A percentile compares a stretch with the other conserved stretches of the same genome.
phyloP scores from a whole-genome alignment of 2,797 vertebrate species.

The Danionella dracula region DNA sequence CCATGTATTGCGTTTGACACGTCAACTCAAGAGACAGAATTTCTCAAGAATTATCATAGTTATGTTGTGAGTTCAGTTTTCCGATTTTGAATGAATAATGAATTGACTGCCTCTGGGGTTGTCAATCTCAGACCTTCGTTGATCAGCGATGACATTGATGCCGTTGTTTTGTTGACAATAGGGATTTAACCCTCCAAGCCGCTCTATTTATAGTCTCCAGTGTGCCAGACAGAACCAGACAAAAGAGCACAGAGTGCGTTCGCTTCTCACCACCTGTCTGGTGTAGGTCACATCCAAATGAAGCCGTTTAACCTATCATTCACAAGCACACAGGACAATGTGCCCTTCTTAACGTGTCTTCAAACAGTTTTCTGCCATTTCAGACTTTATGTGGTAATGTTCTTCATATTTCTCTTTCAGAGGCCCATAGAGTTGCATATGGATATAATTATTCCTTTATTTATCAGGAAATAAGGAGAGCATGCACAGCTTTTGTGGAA shows the following conservation, averaged over 20 bases:
- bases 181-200: constrained; percentile 46
- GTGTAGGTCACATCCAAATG: constrained; percentile 12
- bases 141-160: constrained; percentile 42
- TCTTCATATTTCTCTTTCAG: too few relatives aligned
- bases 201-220: constrained; percentile 58
- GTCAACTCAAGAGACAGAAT: too few relatives aligned
- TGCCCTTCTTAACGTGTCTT: too few relatives aligned
- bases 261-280: constrained; percentile 56
- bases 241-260: constrained; percentile 38
- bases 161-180: constrained; percentile 37
- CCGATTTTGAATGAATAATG: neutral
- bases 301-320: neutral
- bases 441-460: too few relatives aligned
- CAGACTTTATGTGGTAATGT: neutral
- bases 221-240: constrained; percentile 47
- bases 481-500: too few relatives aligned
- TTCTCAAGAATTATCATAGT: too few relatives aligned
- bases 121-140: neutral
- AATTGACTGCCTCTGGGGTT: too few relatives aligned
- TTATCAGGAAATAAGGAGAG: too few relatives aligned
- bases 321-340: too few relatives aligned
- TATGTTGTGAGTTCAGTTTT: too few relatives aligned
- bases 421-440: too few relatives aligned
- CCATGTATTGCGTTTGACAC: neutral
- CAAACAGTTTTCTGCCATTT: neutral